Base-by-base conservation (phyloP, 2,888 invertebrate genomes). In the Lasioglossum oenotherae region DNA sequence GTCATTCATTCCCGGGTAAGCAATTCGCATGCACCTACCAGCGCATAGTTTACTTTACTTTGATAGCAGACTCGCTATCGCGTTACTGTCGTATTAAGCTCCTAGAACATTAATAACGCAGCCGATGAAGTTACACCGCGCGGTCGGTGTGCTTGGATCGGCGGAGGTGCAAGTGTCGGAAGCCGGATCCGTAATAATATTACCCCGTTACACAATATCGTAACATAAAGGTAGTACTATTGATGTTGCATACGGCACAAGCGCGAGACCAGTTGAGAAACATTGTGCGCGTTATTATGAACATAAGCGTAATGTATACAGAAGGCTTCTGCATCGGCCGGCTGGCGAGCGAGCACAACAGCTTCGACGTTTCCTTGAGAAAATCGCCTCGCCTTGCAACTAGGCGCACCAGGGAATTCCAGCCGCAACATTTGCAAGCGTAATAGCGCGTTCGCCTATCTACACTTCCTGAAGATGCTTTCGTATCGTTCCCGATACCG, bases 331-430 rank as follows among this genome's bases (percentile, higher is more conserved):
- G 81, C 86, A 14, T 31, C 60, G 79, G 79, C 64, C 76, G 64
- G 73, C 64, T 23, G 38, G 19, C 14, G 53, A 74, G 67, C 49
- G 69, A 71, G 76, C 53, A 53, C 74, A n/a, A 31, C 27, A n/a
- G 72, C 76, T 60, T 78, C 75, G 80, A 81, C 80, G 82, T 82
- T 88, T 85, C 88, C 88, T 31, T 87, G 87, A 87, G 87, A 87
- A 82, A 84, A 88, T 82, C 74, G 31, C 67, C 74, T 74, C 76
- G 71, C 27, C 27, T 60, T 27, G 60, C 14, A 1, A 74, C 64
- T 57, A 80, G 49, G 76, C 74, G 19, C 23, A 64, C 60, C 35
- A 64, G 35, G 46, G 74, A 76, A 57, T 73, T 75, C 64, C 71
- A 64, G 71, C 77, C 67, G 46, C 76, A 77, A 76, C 85, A 81